Percentiles rank a stretch among this genome's conserved stretches.
These are phyloP conservation scores for Puffinus mauretanicus DNA, from an alignment of 2,113 vertebrate species.

Conservation along the genomic window DNA sequence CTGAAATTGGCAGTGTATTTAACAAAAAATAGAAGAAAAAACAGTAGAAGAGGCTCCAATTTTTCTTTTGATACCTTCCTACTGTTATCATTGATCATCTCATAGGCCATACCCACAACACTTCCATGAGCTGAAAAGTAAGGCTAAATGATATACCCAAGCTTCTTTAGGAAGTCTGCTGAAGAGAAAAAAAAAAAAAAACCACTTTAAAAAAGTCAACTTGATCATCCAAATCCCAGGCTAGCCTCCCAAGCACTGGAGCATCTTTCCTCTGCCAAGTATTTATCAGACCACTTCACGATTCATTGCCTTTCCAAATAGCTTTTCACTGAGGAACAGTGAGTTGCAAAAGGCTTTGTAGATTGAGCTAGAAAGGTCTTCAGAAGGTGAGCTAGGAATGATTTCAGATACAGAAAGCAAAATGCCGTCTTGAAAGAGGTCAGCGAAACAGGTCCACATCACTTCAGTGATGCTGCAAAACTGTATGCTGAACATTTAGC, in stretches of 20 bases:
- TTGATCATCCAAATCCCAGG: neutral
- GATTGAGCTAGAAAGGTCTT: conserved; percentile 67
- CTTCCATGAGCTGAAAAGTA: neutral
- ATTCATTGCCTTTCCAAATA: conserved; percentile 56
- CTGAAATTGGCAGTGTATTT: neutral
- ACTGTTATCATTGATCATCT: neutral
- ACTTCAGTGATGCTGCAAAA: neutral
- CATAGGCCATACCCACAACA: neutral
- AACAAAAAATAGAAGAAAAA: neutral
- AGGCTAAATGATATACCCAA: neutral
- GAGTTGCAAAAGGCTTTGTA: conserved; percentile 51
- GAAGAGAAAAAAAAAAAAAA: neutral
- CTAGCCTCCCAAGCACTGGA: neutral
- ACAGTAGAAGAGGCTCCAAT: neutral
- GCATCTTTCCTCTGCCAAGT: conserved; percentile 20
- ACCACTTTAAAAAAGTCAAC: neutral
- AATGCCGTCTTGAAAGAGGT: conserved; percentile 55
- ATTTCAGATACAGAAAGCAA: conserved; percentile 60
- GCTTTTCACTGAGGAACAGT: conserved; percentile 37
- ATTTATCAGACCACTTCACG: conserved; percentile 7
- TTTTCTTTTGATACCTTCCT: neutral
- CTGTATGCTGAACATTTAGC: neutral
- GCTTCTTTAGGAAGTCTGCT: neutral
- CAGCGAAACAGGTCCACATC: conserved; percentile 3
- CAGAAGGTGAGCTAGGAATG: conserved; percentile 49